Evolutionary conservation across 2,797 vertebrate species (phyloP), one percentile per base, ranked within the genome.

Genomic region (Siniperca undulata): DNA sequence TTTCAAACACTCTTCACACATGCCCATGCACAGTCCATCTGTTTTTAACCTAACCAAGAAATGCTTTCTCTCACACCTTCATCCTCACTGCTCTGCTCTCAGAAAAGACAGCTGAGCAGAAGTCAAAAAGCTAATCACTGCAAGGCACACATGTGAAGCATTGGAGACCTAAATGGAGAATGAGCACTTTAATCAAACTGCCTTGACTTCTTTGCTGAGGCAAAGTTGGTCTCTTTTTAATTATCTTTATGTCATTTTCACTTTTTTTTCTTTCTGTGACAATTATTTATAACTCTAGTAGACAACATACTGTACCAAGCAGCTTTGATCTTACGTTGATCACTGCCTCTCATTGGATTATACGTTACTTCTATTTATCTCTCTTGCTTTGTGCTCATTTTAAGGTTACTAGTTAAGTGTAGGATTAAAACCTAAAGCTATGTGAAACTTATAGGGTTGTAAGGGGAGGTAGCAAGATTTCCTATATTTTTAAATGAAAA

Each of bases 91-190:
- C 3, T 2, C 22, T 20, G 58, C 44, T 66, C 60, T 60, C 52
- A 38, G 52, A 52, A 27, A 67, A 36, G 19, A 55, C 70, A 30
- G 30, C 55, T 55, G 69, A 61, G 62, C 46, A 62, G 27, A 42
- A 69, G 44, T 82, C n/a, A 61, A 42, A 83, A 70, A 60, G n/a
- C 19, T 10, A 52, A 72, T 53, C 30, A 58, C 3, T 62, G 44
- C 1, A 2, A 65, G 30, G 24, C 38, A 48, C n/a, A 73, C 3
- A 9, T 61, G 16, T 67, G 24, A 71, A 48, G 36, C 48, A 59
- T 3, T 27, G 27, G 60, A 70, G 58, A 77, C 59, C 52, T 36
- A 42, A 72, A 61, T 5, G 30, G 30, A 58, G 34, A 52, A 27
- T n/a, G 44, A n/a, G 13, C 11, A 46, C 46, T 48, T 38, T 19